Evolutionary conservation across 2,797 vertebrate species (phyloP), one percentile per base, ranked within the genome.

Genomic region (Anguilla obscura): DNA sequence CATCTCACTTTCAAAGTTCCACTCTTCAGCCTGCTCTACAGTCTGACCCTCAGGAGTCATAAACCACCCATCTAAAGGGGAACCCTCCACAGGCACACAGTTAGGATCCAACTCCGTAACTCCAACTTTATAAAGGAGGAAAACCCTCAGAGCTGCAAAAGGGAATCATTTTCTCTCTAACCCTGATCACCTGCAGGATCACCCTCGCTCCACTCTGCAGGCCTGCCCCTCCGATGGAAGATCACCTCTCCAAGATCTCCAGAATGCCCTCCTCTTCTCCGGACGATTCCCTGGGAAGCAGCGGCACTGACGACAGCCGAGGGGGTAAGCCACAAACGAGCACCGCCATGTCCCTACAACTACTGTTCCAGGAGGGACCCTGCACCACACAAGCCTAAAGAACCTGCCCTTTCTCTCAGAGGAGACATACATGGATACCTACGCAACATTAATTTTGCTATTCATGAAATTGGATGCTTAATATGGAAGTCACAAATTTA

Each of bases 281-380:
- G 0, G 86, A 90, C 0, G 96, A 94, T 50, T 97, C 96, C 0
- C 91, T 91, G 21, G 92, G 92, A 89, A 96, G 95, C 89, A 87
- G 93, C 0, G 93, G 94, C 85, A 93, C 93, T 16, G 97, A 97
- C 0, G 96, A 96, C 88, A 95, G 93, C 86, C 94, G 95, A 92
- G 93, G 94, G 92, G 97, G 97, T 97, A 94, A 96, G 95, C 90
- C 52, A 52, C 33, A 33, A 48, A n/a, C 33, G 1, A 12, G 4
- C 27, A 5, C 63, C 7, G 48, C 74, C 52, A 45, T 12, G 27
- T 27, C 18, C 24, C 33, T 14, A 30, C 24, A 86, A 40, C 66
- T 21, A 79, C 5, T 54, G 45, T 12, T 79, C 12, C 48, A 56
- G 21, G 45, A 24, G 1, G 36, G n/a, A 54, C 24, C 16, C 56